These are phyloP conservation scores for Neotoma lepida DNA, from an alignment of 2,113 vertebrate species.

Conservation along the genomic window DNA sequence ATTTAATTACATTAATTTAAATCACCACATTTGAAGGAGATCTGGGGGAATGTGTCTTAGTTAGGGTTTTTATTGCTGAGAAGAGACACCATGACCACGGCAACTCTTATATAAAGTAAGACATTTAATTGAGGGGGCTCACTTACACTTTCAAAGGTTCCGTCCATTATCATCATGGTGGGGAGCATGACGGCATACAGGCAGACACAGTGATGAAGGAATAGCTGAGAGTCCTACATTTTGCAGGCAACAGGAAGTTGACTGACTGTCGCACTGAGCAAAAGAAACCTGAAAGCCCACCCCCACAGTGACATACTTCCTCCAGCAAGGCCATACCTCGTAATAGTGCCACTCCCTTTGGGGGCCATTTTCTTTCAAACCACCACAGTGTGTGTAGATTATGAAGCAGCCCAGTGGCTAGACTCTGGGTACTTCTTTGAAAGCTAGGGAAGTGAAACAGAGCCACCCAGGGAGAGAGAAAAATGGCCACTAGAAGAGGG, in stretches of 20 bases:
- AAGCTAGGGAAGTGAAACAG: background rate
- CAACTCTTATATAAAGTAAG: background rate
- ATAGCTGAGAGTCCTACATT: background rate
- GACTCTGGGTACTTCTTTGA: background rate
- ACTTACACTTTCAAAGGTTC: background rate
- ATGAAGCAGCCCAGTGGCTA: background rate
- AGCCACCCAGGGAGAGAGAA: background rate
- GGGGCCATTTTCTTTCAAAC: background rate
- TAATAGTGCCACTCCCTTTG: background rate
- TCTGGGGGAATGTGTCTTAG: background rate
- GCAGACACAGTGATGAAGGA: background rate
- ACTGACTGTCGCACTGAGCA: background rate
- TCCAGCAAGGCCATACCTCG: background rate
- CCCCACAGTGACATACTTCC: background rate
- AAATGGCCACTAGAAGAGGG: background rate
- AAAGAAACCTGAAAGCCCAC: background rate
- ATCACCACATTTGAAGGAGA: background rate
- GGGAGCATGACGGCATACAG: background rate
- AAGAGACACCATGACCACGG: background rate
- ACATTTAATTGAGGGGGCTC: background rate
- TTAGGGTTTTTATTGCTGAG: background rate
- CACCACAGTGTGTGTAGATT: background rate
- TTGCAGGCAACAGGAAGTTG: background rate
- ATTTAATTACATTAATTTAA: conserved; percentile 31
- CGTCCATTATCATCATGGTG: background rate